phyloP scores from a whole-genome alignment of 2,113 vertebrate genomes.

The Cyprinus carpio region DNA sequence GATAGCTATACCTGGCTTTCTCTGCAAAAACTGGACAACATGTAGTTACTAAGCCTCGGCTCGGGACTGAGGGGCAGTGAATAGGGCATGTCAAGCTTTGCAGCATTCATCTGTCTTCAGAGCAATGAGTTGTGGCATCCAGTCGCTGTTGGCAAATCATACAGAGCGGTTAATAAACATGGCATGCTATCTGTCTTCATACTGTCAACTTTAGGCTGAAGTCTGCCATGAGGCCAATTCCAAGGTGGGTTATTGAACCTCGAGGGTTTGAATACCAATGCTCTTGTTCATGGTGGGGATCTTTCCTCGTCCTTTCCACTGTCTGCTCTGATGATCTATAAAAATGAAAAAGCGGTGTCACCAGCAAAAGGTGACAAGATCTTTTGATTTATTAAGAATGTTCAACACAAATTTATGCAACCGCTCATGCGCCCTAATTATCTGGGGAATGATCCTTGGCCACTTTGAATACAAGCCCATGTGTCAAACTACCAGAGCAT shows the following conservation, averaged over 20 bases:
- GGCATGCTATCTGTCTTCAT: conserved; percentile 51
- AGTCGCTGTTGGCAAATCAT: conserved; percentile 40
- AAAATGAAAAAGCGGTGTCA: neutral
- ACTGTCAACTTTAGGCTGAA: conserved; percentile 35
- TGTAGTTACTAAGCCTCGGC: conserved; percentile 5
- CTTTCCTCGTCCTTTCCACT: neutral
- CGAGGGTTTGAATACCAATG: conserved; percentile 23
- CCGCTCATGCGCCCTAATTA: conserved; percentile 3
- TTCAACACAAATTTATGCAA: conserved; percentile 32
- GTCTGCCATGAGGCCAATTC: conserved; percentile 27
- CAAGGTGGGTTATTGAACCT: conserved; percentile 29
- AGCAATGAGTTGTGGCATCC: conserved; percentile 50
- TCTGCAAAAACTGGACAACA: too few species aligned
- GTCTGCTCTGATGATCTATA: conserved; percentile 1
- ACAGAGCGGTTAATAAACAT: conserved; percentile 57
- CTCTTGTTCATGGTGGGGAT: neutral
- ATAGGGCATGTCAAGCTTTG: conserved; percentile 38
- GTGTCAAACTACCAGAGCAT: conserved; percentile 28
- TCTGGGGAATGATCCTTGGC: conserved; percentile 35
- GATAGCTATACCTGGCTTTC: too few species aligned
- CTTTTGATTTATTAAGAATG: conserved; percentile 45
- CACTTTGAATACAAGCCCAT: conserved; percentile 15
- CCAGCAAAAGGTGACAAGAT: conserved; percentile 28
- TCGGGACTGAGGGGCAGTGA: conserved; percentile 26
- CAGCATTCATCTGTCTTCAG: conserved; percentile 54